A percentile compares a stretch with the other conserved stretches of the same genome.
Evolutionary conservation across 2,113 vertebrate genomes (phyloP).

Genomic region (Solenodon paradoxus): DNA sequence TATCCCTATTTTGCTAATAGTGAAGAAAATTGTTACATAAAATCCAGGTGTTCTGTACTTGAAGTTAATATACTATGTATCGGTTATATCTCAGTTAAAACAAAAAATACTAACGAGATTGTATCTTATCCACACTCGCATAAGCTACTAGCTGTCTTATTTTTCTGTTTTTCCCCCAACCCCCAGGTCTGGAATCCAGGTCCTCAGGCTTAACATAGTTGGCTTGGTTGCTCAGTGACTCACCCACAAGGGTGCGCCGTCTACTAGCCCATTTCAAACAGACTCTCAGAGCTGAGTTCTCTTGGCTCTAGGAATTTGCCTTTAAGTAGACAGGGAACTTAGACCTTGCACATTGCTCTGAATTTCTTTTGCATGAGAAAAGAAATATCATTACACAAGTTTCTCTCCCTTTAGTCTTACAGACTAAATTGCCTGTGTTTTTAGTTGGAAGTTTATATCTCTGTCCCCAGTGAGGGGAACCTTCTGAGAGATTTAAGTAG

Average conservation of each 20-base stretch:
- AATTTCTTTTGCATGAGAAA: neutral
- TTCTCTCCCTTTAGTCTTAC: neutral
- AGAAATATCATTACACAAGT: neutral
- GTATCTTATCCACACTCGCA: neutral
- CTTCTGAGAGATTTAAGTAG: neutral
- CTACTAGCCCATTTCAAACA: neutral
- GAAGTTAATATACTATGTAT: neutral
- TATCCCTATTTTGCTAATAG: neutral
- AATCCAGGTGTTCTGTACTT: neutral
- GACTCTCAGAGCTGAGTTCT: neutral
- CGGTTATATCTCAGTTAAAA: neutral
- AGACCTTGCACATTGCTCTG: neutral
- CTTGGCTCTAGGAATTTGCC: neutral
- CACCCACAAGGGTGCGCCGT: too few relatives aligned
- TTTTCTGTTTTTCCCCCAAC: too few relatives aligned
- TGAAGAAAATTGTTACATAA: neutral
- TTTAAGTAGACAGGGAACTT: neutral
- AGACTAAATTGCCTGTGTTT: slow-evolving; percentile 12
- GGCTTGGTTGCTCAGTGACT: too few relatives aligned
- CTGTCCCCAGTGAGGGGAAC: neutral
- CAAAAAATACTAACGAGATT: neutral
- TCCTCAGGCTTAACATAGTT: too few relatives aligned
- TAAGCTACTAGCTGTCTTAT: too few relatives aligned
- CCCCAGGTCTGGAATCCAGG: too few relatives aligned
- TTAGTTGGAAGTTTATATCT: neutral